Evolutionary conservation across 2,113 vertebrate genomes (phyloP).

Genomic region (Passer domesticus): DNA sequence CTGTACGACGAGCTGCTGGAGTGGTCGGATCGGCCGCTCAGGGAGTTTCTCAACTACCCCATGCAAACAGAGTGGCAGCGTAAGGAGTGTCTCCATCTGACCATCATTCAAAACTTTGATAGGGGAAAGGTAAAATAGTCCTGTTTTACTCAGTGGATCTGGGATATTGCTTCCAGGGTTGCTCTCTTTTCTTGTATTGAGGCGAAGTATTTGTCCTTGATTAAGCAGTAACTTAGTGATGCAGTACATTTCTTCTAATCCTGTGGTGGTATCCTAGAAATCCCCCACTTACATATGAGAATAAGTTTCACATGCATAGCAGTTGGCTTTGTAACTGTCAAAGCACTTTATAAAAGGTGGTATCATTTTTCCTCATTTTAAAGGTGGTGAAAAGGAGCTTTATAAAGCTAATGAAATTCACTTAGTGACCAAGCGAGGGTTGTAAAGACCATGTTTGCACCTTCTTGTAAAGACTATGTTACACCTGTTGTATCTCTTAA

Average conservation of each 20-base stretch:
- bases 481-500: background rate
- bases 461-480: background rate
- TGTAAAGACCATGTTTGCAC: background rate
- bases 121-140: slow-evolving; percentile 78
- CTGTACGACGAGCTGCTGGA: slow-evolving; percentile 94
- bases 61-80: slow-evolving; percentile 98
- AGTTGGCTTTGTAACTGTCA: background rate
- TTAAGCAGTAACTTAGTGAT: background rate
- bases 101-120: slow-evolving; percentile 98
- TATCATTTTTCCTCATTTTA: background rate
- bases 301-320: background rate
- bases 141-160: background rate
- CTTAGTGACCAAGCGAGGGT: background rate
- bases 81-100: slow-evolving; percentile 93
- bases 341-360: background rate
- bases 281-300: background rate
- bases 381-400: background rate
- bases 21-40: slow-evolving; percentile 92
- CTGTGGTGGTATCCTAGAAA: background rate
- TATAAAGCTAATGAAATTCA: background rate
- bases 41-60: slow-evolving; percentile 96
- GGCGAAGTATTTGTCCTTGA: background rate
- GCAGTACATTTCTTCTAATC: background rate
- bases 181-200: background rate
- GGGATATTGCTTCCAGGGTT: background rate